Conservation (phyloP, 2,888 invertebrate genomes). For the Tachina fera region DNA sequence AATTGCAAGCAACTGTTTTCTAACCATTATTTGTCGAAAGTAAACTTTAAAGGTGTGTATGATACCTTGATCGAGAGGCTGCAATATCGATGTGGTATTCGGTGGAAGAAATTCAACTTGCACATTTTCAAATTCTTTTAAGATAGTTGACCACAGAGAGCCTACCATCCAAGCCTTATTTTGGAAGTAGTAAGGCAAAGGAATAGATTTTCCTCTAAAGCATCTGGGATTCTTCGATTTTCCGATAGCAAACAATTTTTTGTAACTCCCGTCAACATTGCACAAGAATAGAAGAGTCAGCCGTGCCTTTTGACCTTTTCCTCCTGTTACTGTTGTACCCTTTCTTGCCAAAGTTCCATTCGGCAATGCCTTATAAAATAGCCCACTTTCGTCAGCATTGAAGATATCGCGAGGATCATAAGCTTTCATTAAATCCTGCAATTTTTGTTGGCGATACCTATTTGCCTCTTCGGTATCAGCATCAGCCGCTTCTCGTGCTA, state of each 20-base stretch:
- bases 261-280: conserved; percentile 54
- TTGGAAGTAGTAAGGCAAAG: conserved; percentile 42
- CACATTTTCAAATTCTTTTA: no score
- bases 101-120: conserved; percentile 27
- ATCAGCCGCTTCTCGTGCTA: conserved; percentile 52
- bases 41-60: conserved; percentile 36
- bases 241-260: conserved; percentile 45
- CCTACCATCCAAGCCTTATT: no score
- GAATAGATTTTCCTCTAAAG: conserved; percentile 44
- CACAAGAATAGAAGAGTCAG: conserved; percentile 28
- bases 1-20: conserved; percentile 38
- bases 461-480: conserved; percentile 35
- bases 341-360: conserved; percentile 27
- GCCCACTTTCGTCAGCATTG: no score
- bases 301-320: conserved; percentile 24
- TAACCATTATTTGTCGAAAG: conserved; percentile 40
- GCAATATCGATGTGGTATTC: conserved; percentile 43
- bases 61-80: conserved; percentile 50
- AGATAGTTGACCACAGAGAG: no score
- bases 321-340: conserved; percentile 19
- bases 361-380: conserved; percentile 16
- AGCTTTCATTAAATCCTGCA: conserved; percentile 46
- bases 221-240: conserved; percentile 23
- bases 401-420: conserved; percentile 28
- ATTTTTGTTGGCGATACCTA: conserved; percentile 38